Evolutionary conservation across 2,888 invertebrate genomes (phyloP).

Genomic region (Caenorhabditis sp.): DNA sequence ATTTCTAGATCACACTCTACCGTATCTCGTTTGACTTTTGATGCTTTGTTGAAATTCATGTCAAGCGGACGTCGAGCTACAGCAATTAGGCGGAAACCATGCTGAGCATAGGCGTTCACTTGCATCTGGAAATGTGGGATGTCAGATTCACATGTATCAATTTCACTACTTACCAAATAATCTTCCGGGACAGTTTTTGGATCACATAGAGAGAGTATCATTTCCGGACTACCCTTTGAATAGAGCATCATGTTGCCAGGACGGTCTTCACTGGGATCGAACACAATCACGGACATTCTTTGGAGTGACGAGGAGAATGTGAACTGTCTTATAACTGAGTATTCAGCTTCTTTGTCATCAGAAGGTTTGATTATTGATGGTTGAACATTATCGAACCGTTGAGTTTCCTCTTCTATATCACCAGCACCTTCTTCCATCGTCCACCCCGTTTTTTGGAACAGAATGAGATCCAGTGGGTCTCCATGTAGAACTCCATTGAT

Average conservation of each 20-base stretch:
- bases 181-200: slow-evolving; percentile 85
- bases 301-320: slow-evolving; percentile 85
- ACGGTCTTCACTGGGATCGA: slow-evolving; percentile 60
- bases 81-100: slow-evolving; percentile 85
- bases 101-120: slow-evolving; percentile 85
- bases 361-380: slow-evolving; percentile 67
- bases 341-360: slow-evolving; percentile 64
- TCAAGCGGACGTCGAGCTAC: slow-evolving; percentile 85
- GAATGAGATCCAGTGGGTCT: slow-evolving; percentile 86
- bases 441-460: slow-evolving; percentile 83
- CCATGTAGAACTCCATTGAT: slow-evolving; percentile 88
- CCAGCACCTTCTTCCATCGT: slow-evolving; percentile 83
- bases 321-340: slow-evolving; percentile 86
- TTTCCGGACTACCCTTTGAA: slow-evolving; percentile 84
- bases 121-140: slow-evolving; percentile 40
- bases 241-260: slow-evolving; percentile 84
- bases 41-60: slow-evolving; percentile 82
- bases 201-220: slow-evolving; percentile 84
- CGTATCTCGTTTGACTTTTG: slow-evolving; percentile 72
- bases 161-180: slow-evolving; percentile 79
- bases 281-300: slow-evolving; percentile 86
- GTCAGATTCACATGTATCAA: neutral
- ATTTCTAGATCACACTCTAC: slow-evolving; percentile 86
- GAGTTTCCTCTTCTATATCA: slow-evolving; percentile 65
- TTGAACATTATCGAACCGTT: slow-evolving; percentile 68